Base-by-base conservation (phyloP, 2,888 invertebrate genomes). In the Lasioglossum pauxillum region DNA sequence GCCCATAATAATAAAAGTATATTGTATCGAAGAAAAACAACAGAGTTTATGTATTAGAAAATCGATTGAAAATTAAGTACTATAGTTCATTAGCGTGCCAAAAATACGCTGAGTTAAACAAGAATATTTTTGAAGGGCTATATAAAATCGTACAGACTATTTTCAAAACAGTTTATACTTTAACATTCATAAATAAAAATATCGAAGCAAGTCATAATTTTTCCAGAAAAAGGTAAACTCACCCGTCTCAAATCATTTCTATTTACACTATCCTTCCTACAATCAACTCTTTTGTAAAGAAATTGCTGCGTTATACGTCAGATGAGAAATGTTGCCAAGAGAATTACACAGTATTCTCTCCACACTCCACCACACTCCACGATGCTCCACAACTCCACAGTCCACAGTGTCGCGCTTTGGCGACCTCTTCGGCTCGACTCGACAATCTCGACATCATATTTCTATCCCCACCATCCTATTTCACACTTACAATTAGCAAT, bases 191-290 rank as follows among this genome's bases (percentile, higher is more conserved):
- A 64, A 23, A 49, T 46, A 16, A n/a, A 14, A 67, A 19, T 35
- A 19, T 35, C 35, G 5, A 16, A 31, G 69, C 19, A 10, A 31
- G 8, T 83, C 23, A 57, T 7, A 38, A 57, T n/a, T 23, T 41
- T 57, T 83, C 7, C 19, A 57, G 27, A 53, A 19, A 46, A 84
- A 74, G 16, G 46, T 44, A 27, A 35, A 84, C 84, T 84, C 27
- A 84, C 84, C 69, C 23, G 57, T 49, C 49, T 84, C 46, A 53
- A 69, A 75, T 53, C 75, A 84, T 84, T 60, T 78, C 60, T n/a
- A n/a, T n/a, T n/a, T 75, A 57, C 27, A 75, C 60, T 23, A n/a
- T 75, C 23, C 41, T 41, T 5, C n/a, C 57, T 57, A 19, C 1
- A 49, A 83, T 35, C 41, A 75, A 75, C 19, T 27, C 10, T 83